Evolutionary conservation across 1,140 invertebrate species (phyloP).

Genomic region (Halictus rubicundus): DNA sequence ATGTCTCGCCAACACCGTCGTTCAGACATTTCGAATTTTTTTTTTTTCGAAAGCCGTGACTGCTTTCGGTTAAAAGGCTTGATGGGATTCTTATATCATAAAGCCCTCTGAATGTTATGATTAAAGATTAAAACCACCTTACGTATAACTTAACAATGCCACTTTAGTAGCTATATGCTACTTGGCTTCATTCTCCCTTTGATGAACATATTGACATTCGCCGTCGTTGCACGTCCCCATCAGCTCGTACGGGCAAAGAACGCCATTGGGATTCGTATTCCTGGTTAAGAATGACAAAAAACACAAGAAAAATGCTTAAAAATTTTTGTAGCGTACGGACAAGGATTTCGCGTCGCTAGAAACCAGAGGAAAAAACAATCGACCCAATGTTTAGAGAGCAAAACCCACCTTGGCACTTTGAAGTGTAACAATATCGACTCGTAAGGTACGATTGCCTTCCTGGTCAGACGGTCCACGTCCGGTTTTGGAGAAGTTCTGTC

Average conservation of each 20-base stretch:
- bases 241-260: constrained; percentile 78
- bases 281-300: constrained; percentile 70
- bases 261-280: constrained; percentile 71
- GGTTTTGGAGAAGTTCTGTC: background rate
- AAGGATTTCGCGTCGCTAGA: background rate
- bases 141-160: constrained; percentile 70
- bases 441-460: constrained; percentile 63
- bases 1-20: background rate
- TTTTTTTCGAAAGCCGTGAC: constrained; percentile 2
- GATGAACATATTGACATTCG: constrained; percentile 76
- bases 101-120: constrained; percentile 37
- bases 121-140: constrained; percentile 77
- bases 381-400: constrained; percentile 17
- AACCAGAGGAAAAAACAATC: background rate
- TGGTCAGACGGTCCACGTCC: background rate
- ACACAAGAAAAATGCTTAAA: constrained; percentile 67
- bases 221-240: constrained; percentile 78
- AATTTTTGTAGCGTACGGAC: constrained; percentile 35
- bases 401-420: constrained; percentile 72
- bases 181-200: constrained; percentile 64
- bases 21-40: background rate
- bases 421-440: constrained; percentile 74
- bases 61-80: constrained; percentile 23
- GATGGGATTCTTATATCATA: constrained; percentile 23
- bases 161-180: constrained; percentile 63